Percentiles rank a stretch among this genome's conserved stretches.
Evolutionary conservation across 1,140 invertebrate genomes (phyloP).

Genomic region (Trachymyrmex septentrionalis): DNA sequence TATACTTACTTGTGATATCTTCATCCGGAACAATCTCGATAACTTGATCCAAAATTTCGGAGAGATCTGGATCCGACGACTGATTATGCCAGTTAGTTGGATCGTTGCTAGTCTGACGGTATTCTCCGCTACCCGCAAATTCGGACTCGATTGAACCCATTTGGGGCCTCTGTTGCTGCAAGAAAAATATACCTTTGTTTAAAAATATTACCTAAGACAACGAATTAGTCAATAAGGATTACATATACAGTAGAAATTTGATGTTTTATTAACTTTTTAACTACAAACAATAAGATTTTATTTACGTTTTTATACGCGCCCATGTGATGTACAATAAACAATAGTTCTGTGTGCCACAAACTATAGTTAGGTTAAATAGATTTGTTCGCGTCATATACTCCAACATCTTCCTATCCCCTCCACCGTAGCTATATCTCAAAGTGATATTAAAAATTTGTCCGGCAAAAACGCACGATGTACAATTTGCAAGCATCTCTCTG

Average conservation of each 20-base stretch:
- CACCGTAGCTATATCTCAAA: too few species aligned
- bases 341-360: too few species aligned
- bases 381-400: too few species aligned
- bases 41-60: slow-evolving; percentile 94
- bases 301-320: too few species aligned
- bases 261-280: neutral
- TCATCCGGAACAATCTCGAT: slow-evolving; percentile 92
- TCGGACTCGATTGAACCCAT: slow-evolving; percentile 84
- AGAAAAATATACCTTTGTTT: slow-evolving; percentile 32
- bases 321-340: too few species aligned
- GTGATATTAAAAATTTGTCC: too few species aligned
- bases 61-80: slow-evolving; percentile 91
- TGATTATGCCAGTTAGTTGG: slow-evolving; percentile 84
- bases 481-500: too few species aligned
- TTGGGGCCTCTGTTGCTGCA: slow-evolving; percentile 84
- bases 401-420: too few species aligned
- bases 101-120: slow-evolving; percentile 79
- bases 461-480: too few species aligned
- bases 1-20: slow-evolving; percentile 83
- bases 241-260: neutral
- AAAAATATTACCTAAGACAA: slow-evolving; percentile 32
- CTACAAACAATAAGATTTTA: too few species aligned
- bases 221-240: neutral
- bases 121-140: slow-evolving; percentile 81
- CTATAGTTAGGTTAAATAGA: too few species aligned